Conservation (phyloP, 2,797 vertebrate genomes). For the Lacerta viridis region DNA sequence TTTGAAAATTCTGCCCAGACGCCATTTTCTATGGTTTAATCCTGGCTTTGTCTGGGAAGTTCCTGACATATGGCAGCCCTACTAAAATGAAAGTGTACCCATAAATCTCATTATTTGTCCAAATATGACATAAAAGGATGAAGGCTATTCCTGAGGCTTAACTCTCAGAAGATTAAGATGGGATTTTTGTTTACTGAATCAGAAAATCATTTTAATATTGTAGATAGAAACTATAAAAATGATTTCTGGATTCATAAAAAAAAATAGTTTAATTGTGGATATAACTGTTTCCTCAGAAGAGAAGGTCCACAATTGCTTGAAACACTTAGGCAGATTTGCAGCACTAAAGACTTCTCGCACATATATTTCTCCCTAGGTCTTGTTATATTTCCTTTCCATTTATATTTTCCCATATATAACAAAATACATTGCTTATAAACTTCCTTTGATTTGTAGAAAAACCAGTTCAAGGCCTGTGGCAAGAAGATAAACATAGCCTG, state of each 20-base stretch:
- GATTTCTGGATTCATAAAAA: neutral
- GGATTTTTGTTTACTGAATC: neutral
- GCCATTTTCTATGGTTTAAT: no score
- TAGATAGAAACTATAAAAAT: constrained; percentile 4
- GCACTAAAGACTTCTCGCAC: constrained; percentile 26
- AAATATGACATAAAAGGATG: neutral
- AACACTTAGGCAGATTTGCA: constrained; percentile 18
- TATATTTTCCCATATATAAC: neutral
- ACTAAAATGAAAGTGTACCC: no score
- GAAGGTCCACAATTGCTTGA: constrained; percentile 12
- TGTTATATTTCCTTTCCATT: constrained; percentile 18
- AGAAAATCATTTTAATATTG: neutral
- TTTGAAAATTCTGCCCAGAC: neutral
- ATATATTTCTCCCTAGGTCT: neutral
- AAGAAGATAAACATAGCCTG: constrained; percentile 14
- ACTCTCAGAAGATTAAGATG: constrained; percentile 14
- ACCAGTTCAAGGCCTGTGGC: constrained; percentile 1
- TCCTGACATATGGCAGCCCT: no score
- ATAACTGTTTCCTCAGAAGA: constrained; percentile 22
- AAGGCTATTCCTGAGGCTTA: neutral
- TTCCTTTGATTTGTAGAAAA: constrained; percentile 43
- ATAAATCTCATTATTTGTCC: neutral
- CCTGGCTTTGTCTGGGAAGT: no score
- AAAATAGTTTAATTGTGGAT: constrained; percentile 1
- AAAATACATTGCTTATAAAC: constrained; percentile 38